A percentile compares a stretch with the other conserved stretches of the same genome.
Evolutionary conservation across 2,113 vertebrate genomes (phyloP).

Genomic region (Indicator maculatus): DNA sequence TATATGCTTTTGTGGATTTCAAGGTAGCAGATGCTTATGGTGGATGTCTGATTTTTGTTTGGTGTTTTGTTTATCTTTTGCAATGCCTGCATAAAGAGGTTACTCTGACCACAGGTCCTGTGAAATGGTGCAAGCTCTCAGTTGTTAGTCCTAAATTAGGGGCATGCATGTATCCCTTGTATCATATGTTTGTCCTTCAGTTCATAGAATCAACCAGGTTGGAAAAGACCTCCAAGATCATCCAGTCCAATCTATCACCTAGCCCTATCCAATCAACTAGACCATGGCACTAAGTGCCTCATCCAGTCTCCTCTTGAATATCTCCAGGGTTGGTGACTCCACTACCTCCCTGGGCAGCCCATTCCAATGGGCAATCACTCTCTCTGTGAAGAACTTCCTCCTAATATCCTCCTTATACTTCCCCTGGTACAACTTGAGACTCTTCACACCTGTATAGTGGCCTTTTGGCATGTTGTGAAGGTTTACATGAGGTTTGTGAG

Average conservation of each 20-base stretch:
- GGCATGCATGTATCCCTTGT: neutral
- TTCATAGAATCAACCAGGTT: neutral
- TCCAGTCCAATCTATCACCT: no score
- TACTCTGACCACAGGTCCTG: neutral
- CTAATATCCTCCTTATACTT: no score
- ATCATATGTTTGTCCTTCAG: neutral
- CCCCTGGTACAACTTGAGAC: no score
- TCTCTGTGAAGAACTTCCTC: no score
- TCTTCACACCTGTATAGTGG: neutral
- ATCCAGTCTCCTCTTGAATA: no score
- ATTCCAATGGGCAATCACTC: no score
- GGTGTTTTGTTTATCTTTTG: neutral
- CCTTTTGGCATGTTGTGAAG: neutral
- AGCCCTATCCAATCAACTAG: no score
- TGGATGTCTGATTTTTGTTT: neutral
- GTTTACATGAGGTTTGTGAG: neutral
- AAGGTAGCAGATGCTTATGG: neutral
- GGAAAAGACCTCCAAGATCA: no score
- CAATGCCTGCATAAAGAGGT: neutral
- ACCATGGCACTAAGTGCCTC: no score
- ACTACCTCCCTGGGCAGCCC: no score
- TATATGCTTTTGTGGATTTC: neutral
- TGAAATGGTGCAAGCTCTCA: neutral
- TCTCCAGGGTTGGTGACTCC: no score
- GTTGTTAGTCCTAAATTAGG: neutral